Evolutionary conservation across 2,113 vertebrate genomes (phyloP).

Genomic region (Phylloscopus trochiloides): DNA sequence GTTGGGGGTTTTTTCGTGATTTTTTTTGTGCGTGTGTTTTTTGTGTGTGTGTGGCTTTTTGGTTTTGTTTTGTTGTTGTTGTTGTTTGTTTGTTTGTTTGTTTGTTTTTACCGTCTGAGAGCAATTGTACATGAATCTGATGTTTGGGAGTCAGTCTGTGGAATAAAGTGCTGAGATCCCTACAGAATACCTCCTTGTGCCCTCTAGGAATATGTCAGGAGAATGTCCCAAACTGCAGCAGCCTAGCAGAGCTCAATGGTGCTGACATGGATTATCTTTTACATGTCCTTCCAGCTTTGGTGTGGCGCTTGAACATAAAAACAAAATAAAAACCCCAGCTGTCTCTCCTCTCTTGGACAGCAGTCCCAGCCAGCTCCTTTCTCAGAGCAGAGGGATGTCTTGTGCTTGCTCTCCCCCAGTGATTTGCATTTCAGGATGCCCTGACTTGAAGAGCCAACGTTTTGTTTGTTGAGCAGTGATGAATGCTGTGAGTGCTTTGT

Average conservation of each 20-base stretch:
- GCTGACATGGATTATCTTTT: neutral
- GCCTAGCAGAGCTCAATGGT: neutral
- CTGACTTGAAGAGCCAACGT: neutral
- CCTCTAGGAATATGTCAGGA: neutral
- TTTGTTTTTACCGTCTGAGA: neutral
- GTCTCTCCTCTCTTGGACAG: neutral
- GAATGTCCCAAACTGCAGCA: neutral
- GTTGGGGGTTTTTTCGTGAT: no score
- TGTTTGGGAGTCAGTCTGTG: neutral
- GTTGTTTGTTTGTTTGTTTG: no score
- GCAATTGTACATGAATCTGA: neutral
- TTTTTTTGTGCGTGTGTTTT: no score
- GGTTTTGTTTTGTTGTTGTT: no score
- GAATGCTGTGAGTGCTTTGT: neutral
- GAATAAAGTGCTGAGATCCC: neutral
- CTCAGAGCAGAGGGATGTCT: neutral
- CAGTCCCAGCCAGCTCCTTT: neutral
- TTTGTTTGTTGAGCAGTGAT: neutral
- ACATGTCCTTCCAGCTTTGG: neutral
- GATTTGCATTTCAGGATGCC: neutral
- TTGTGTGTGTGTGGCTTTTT: no score
- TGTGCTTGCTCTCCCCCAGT: neutral
- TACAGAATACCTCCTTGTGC: neutral
- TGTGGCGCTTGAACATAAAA: neutral
- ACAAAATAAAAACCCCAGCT: neutral